Evolutionary conservation across 2,113 vertebrate genomes (phyloP).

Genomic region (Cyprinodon brontotheroides): DNA sequence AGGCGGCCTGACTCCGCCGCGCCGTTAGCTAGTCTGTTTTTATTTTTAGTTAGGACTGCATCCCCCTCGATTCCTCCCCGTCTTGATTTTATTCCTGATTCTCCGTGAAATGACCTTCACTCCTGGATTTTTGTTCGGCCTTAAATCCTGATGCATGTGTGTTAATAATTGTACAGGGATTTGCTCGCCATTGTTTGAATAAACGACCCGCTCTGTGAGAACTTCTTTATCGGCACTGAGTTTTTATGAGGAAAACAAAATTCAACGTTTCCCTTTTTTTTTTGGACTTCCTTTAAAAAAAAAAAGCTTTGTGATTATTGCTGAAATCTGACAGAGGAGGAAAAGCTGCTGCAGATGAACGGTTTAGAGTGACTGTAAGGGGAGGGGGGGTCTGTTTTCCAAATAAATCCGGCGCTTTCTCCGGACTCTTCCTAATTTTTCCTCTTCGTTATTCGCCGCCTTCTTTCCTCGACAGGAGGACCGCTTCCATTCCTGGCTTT

Average conservation of each 20-base stretch:
- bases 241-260: conserved; percentile 7
- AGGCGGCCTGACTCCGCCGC: conserved; percentile 18
- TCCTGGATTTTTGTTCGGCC: conserved; percentile 19
- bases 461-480: conserved; percentile 8
- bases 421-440: conserved; percentile 24
- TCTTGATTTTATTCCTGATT: conserved; percentile 37
- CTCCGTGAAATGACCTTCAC: conserved; percentile 58
- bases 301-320: conserved; percentile 28
- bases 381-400: conserved; percentile 23
- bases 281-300: conserved; percentile 27
- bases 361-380: conserved; percentile 33
- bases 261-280: conserved; percentile 18
- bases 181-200: conserved; percentile 49
- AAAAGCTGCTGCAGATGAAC: conserved; percentile 38
- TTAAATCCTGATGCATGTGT: conserved; percentile 67
- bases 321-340: conserved; percentile 12
- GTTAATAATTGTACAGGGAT: conserved; percentile 72
- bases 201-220: conserved; percentile 55
- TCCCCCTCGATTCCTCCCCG: conserved; percentile 27
- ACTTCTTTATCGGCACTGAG: conserved; percentile 32
- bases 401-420: conserved; percentile 37
- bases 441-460: not conserved
- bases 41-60: conserved; percentile 29
- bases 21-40: conserved; percentile 22
- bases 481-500: conserved; percentile 54